Percentiles rank a stretch among this genome's conserved stretches.
Conservation (phyloP, 2,113 vertebrate genomes). For the Himantopus leucocephalus region DNA sequence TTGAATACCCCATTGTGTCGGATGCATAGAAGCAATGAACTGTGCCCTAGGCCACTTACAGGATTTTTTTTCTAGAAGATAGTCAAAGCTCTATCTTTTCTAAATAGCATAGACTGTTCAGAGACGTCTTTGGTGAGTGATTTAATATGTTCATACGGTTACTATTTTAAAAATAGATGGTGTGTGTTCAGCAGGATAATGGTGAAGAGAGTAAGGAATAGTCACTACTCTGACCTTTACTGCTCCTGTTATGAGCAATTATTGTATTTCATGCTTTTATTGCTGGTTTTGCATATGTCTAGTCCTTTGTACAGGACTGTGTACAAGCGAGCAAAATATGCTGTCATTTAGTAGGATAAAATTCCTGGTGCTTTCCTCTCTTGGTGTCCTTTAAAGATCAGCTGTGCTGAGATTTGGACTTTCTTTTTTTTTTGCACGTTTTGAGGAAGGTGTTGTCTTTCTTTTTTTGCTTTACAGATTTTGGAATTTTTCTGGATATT, state of each 20-base stretch:
- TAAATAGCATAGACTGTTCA: neutral
- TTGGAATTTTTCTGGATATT: neutral
- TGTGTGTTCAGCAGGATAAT: neutral
- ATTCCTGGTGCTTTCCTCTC: neutral
- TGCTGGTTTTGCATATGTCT: neutral
- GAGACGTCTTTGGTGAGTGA: neutral
- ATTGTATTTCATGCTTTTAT: neutral
- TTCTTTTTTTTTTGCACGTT: neutral
- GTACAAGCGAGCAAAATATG: neutral
- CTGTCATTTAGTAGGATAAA: neutral
- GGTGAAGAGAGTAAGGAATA: neutral
- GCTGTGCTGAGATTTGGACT: neutral
- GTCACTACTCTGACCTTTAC: neutral
- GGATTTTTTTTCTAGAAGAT: neutral
- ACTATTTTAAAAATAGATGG: neutral
- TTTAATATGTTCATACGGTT: neutral
- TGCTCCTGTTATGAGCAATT: neutral
- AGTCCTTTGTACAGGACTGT: neutral
- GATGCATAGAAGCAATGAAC: neutral
- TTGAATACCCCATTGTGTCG: neutral
- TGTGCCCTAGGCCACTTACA: neutral
- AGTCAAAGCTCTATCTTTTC: neutral
- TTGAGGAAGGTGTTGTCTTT: neutral
- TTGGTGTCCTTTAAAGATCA: neutral
- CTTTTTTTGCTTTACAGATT: neutral